Conservation (phyloP, 2,797 vertebrate species). For the Galaxias olidus region DNA sequence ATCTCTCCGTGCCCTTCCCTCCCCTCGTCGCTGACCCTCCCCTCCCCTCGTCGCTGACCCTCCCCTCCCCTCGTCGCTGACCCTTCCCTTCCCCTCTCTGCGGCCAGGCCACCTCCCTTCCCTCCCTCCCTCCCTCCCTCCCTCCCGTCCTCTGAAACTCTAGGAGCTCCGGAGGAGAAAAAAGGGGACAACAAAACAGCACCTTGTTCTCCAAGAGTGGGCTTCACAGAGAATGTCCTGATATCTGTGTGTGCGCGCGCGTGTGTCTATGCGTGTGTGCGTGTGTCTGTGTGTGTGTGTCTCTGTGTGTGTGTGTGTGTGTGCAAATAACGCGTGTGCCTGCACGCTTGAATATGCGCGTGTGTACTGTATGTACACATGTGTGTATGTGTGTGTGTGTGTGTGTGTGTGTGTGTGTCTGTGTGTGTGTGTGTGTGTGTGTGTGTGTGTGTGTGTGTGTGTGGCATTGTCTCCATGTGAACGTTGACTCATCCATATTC, state of each 20-base stretch:
- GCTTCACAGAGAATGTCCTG: conserved; percentile 23
- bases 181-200: conserved; percentile 25
- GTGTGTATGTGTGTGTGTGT: conserved; percentile 1
- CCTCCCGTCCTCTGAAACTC: neutral
- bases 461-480: conserved; percentile 33
- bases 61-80: neutral
- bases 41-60: conserved; percentile 18
- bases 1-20: conserved; percentile 26
- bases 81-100: conserved; percentile 29
- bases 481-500: conserved; percentile 67
- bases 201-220: conserved; percentile 27
- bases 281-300: neutral
- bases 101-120: neutral
- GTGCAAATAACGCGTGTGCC: neutral
- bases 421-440: neutral
- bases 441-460: neutral
- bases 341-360: neutral
- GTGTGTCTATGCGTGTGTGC: conserved; percentile 46
- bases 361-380: neutral
- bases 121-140: neutral
- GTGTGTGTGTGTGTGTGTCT: conserved; percentile 1
- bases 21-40: conserved; percentile 8
- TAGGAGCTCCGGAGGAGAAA: conserved; percentile 16
- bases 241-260: conserved; percentile 8
- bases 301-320: conserved; percentile 2